Percentiles rank a stretch among this genome's conserved stretches.
These are phyloP conservation scores for Scomberomorus guttatus DNA, from an alignment of 2,797 vertebrate species.

Conservation along the genomic window DNA sequence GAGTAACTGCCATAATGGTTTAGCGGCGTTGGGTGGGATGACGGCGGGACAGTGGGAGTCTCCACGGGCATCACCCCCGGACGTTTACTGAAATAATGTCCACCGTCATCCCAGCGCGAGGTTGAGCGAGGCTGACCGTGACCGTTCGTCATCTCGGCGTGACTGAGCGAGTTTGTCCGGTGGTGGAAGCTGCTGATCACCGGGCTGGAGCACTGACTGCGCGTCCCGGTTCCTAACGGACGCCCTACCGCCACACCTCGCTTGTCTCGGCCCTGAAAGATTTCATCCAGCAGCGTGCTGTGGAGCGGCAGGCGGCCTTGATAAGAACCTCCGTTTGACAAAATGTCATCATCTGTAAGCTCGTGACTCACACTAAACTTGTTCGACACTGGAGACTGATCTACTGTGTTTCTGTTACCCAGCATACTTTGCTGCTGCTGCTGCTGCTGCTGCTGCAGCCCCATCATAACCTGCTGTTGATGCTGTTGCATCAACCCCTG, in stretches of 20 bases:
- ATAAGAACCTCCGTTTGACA: conserved; percentile 83
- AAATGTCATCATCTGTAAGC: conserved; percentile 83
- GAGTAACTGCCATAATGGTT: conserved; percentile 82
- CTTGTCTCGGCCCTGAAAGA: conserved; percentile 85
- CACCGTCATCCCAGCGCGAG: conserved; percentile 71
- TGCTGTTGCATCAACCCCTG: conserved; percentile 76
- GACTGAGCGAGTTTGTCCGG: conserved; percentile 87
- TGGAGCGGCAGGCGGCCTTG: conserved; percentile 87
- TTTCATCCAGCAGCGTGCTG: conserved; percentile 92
- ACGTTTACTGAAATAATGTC: conserved; percentile 74
- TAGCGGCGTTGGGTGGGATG: conserved; percentile 56
- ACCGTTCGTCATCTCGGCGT: conserved; percentile 81
- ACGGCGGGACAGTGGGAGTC: conserved; percentile 7
- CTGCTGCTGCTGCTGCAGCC: conserved; percentile 57
- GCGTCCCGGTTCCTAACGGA: conserved; percentile 81
- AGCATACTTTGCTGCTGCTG: conserved; percentile 48
- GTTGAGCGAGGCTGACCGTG: conserved; percentile 63
- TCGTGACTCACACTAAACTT: conserved; percentile 85
- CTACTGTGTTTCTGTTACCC: conserved; percentile 68
- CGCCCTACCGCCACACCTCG: conserved; percentile 76
- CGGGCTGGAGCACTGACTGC: conserved; percentile 89
- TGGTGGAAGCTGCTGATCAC: conserved; percentile 86
- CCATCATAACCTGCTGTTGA: conserved; percentile 41
- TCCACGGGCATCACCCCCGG: conserved; percentile 48
- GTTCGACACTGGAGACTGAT: conserved; percentile 81